phyloP scores from a whole-genome alignment of 2,797 vertebrate genomes.

The Galago senegalensis region DNA sequence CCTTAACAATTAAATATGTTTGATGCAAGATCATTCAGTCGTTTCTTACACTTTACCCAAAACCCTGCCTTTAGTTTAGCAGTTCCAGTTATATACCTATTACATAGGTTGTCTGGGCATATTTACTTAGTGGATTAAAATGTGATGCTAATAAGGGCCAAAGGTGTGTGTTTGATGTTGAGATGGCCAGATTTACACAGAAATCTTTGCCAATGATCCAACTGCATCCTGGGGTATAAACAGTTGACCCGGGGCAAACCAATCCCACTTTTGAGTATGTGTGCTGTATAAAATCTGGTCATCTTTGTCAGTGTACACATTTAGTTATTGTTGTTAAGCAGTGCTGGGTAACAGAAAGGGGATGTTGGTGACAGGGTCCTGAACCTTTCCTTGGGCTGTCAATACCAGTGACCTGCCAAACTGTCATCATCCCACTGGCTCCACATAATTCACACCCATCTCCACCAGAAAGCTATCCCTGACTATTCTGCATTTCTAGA shows the following conservation, averaged over 20 bases:
- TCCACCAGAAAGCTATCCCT: not conserved
- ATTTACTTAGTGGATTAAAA: slow-evolving; percentile 45
- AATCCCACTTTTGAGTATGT: not conserved
- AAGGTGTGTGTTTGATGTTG: not conserved
- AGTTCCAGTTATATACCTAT: not conserved
- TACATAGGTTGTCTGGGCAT: not conserved
- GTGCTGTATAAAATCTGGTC: not conserved
- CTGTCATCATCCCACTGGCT: not conserved
- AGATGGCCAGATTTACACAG: not conserved
- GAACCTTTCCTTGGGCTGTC: slow-evolving; percentile 23
- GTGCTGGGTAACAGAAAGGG: not conserved
- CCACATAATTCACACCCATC: not conserved
- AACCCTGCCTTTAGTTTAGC: not conserved
- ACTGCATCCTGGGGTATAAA: not conserved
- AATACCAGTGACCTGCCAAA: not conserved
- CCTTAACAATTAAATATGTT: slow-evolving; percentile 39
- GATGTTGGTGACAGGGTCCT: not conserved
- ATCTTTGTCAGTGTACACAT: not conserved
- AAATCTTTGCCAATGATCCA: not conserved
- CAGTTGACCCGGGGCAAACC: not conserved
- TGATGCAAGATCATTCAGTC: not conserved
- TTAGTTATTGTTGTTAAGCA: not conserved
- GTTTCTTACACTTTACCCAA: slow-evolving; percentile 11
- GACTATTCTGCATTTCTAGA: slow-evolving; percentile 9
- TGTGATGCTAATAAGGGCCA: not conserved